Percentiles rank a stretch among this genome's conserved stretches.
These are phyloP conservation scores for Pithecia hirsuta DNA, from an alignment of 2,797 vertebrate genomes.

Conservation along the genomic window DNA sequence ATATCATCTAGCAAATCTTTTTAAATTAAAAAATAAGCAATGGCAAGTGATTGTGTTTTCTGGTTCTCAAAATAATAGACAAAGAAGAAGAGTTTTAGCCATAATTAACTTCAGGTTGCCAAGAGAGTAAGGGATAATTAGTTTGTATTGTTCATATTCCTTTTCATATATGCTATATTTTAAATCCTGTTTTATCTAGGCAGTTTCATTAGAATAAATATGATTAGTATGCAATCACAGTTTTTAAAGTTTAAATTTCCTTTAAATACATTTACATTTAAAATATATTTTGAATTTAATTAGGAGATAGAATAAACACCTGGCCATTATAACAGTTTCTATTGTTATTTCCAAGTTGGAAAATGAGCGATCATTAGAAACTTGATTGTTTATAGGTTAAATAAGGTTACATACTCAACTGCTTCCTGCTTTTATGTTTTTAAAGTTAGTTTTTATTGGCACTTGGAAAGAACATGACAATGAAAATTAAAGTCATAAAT, in stretches of 20 bases:
- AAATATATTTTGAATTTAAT: background rate
- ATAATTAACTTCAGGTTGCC: constrained; percentile 24
- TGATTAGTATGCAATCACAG: background rate
- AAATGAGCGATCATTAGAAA: background rate
- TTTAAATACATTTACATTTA: constrained; percentile 35
- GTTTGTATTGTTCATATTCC: background rate
- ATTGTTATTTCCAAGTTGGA: background rate
- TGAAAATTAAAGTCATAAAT: constrained; percentile 54
- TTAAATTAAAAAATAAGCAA: background rate
- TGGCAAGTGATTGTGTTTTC: background rate
- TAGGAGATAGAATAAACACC: background rate
- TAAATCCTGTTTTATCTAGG: background rate
- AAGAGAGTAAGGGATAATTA: constrained; percentile 15
- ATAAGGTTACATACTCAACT: background rate
- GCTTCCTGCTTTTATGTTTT: background rate
- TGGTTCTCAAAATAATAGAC: constrained; percentile 31
- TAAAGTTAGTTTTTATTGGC: constrained; percentile 38
- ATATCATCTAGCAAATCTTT: background rate
- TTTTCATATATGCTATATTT: background rate
- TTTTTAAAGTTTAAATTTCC: constrained; percentile 39
- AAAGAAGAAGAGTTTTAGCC: background rate
- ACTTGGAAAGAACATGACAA: constrained; percentile 52
- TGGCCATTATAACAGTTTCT: background rate
- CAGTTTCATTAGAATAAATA: constrained; percentile 9
- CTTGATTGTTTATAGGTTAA: background rate